Base-by-base conservation (phyloP, 1,140 invertebrate species). In the Drosophila prosaltans region DNA sequence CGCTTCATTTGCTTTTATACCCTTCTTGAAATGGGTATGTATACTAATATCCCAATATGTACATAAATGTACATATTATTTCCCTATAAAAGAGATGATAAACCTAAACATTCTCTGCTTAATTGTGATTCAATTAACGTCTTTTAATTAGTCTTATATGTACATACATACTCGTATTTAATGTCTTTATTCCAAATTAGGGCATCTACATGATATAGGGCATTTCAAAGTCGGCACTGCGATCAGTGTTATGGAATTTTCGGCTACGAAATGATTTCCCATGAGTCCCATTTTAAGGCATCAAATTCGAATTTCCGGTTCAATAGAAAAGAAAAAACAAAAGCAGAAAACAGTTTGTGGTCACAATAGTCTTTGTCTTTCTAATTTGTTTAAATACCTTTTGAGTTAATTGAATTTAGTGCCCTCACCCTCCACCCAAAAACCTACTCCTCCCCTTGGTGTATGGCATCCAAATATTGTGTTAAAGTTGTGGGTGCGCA, bases 391-490 rank as follows among this genome's bases (percentile, higher is more conserved):
- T 74, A 84, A 77, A 78, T 59, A 81, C 63, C 51, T 65, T 83
- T 83, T 61, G 51, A 72, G 64, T 62, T 69, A 74, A 86, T 88
- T 88, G 76, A 86, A 88, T 79, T 85, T 72, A 76, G 74, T 72
- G 65, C 70, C 67, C 61, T 66, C 36, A 32, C 61, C 51, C 3
- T 36, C 32, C 39, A 26, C 36, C 58, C 74, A 74, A 39, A 74
- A 39, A 61, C 40, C 21, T 26, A 39, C 24, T 10, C 3, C 45
- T 8, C 8, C 45, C 16, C 6, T 16, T 30, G 2, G 2, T 30
- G 28, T 4, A 3, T 30, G 2, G 2, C 32, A 6, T 7, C 32
- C 3, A 36, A 36, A 36, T 36, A 36, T 6, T 36, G 32, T 36
- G 32, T 36, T 36, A 4, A 51, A 51, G 63, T 63, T 72, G 75